Evolutionary conservation across 2,888 invertebrate genomes (phyloP).

Genomic region (Aproaerema taeniolella): DNA sequence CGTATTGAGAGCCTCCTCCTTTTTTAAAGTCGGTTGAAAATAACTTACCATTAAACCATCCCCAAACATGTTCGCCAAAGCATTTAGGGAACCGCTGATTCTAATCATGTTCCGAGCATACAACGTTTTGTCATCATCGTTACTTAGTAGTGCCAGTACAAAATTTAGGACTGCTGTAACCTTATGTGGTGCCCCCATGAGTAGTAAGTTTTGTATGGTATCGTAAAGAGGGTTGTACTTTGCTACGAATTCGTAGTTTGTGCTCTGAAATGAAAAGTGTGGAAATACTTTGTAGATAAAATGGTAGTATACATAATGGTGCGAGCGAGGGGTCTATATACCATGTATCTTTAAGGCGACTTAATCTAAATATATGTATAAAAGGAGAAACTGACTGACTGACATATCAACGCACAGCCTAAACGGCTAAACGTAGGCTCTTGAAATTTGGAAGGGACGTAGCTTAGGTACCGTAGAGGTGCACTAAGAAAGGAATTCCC

Average conservation of each 20-base stretch:
- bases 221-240: conserved; percentile 45
- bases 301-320: too few relatives aligned
- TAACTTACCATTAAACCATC: conserved; percentile 50
- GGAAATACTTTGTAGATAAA: neutral
- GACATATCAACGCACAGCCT: too few relatives aligned
- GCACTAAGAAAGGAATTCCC: too few relatives aligned
- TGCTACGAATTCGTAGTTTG: conserved; percentile 34
- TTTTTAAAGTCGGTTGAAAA: neutral
- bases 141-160: conserved; percentile 40
- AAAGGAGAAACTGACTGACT: too few relatives aligned
- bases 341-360: too few relatives aligned
- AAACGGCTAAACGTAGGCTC: too few relatives aligned
- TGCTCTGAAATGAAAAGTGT: conserved; percentile 28
- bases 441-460: too few relatives aligned
- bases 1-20: too few relatives aligned
- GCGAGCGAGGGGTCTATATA: too few relatives aligned
- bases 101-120: conserved; percentile 50
- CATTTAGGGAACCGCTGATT: conserved; percentile 51
- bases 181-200: conserved; percentile 34
- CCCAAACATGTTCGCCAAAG: conserved; percentile 47
- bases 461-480: too few relatives aligned
- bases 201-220: conserved; percentile 37
- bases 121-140: conserved; percentile 29
- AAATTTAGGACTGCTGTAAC: conserved; percentile 44
- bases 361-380: too few relatives aligned